Percentiles rank a stretch among this genome's conserved stretches.
phyloP scores from a whole-genome alignment of 2,888 invertebrate genomes.

The Meiosimyza decipiens region DNA sequence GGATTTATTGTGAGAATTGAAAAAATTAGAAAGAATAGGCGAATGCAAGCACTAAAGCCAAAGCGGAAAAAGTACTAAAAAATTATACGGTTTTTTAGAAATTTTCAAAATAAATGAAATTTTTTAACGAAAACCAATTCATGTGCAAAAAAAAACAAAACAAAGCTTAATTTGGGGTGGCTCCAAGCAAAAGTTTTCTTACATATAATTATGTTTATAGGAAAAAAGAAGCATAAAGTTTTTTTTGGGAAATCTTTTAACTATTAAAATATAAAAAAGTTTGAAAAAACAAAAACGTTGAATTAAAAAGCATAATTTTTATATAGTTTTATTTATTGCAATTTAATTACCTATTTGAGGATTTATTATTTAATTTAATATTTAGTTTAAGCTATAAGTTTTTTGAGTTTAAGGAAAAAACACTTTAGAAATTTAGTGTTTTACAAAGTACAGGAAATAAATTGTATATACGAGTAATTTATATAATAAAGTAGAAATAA shows the following conservation, averaged over 20 bases:
- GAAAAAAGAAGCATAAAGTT: neutral
- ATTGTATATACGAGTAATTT: slow-evolving; percentile 15
- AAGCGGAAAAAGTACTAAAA: neutral
- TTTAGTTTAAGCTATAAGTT: slow-evolving; percentile 13
- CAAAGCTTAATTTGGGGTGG: neutral
- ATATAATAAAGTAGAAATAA: slow-evolving; percentile 52
- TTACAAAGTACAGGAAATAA: slow-evolving; percentile 16
- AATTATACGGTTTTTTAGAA: too few relatives aligned
- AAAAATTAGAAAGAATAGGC: neutral
- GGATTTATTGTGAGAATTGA: neutral
- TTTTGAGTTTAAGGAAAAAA: slow-evolving; percentile 12
- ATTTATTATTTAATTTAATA: slow-evolving; percentile 23
- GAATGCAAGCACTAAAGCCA: neutral
- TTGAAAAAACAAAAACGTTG: neutral
- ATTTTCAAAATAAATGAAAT: too few relatives aligned
- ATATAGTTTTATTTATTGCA: neutral
- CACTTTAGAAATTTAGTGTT: neutral
- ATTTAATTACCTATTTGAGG: neutral
- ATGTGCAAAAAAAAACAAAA: neutral
- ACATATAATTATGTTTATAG: neutral
- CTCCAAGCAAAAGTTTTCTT: neutral
- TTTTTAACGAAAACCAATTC: neutral
- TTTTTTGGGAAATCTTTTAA: neutral
- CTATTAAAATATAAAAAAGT: neutral
- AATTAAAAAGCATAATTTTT: neutral